phyloP scores from a whole-genome alignment of 2,888 invertebrate genomes.

The Kryphioiulus occultus region DNA sequence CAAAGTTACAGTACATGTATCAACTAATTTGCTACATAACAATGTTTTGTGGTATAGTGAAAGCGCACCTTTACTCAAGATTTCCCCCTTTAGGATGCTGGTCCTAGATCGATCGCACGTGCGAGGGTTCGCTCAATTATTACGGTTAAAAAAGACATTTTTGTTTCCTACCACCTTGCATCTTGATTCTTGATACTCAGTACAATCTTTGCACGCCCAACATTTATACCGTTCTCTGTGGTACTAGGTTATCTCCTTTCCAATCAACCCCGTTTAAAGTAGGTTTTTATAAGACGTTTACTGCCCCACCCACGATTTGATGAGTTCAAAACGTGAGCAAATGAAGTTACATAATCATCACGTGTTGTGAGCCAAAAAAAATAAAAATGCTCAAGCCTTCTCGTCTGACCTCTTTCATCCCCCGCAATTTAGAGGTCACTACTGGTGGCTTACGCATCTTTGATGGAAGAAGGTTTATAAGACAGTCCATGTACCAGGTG shows the following conservation, averaged over 20 bases:
- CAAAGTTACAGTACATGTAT: no score
- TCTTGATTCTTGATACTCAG: background rate
- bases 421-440: conserved; percentile 30
- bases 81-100: no score
- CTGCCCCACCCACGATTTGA: conserved; percentile 10
- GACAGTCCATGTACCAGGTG: background rate
- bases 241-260: background rate
- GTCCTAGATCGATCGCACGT: no score
- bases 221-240: background rate
- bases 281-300: conserved; percentile 2
- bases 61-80: no score
- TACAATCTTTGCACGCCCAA: background rate
- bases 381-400: background rate
- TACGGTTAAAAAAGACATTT: background rate
- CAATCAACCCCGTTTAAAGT: background rate
- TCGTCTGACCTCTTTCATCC: background rate
- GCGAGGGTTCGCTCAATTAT: no score
- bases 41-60: no score
- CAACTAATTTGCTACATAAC: no score
- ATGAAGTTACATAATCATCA: background rate
- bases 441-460: background rate
- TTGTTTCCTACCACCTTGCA: background rate
- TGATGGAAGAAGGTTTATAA: background rate
- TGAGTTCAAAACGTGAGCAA: background rate
- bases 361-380: background rate